A percentile compares a stretch with the other conserved stretches of the same genome.
Conservation (phyloP, 2,113 vertebrate genomes). For the Callipepla squamata region DNA sequence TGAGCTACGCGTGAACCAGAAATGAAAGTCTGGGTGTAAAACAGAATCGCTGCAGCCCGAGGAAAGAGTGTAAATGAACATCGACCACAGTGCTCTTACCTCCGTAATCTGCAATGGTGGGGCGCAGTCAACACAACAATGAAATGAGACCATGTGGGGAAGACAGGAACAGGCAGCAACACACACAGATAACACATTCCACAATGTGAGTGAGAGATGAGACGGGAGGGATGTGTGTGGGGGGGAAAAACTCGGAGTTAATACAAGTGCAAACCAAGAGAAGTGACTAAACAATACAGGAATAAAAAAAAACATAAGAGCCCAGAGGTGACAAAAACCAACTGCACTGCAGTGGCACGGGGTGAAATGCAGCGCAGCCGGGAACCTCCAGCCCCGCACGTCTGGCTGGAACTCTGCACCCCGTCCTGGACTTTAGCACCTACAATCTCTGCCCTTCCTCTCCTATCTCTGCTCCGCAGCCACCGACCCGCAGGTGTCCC, state of each 20-base stretch:
- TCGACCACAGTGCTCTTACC: conserved; percentile 75
- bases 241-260: conserved; percentile 80
- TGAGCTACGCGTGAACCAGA: background rate
- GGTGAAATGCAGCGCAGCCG: background rate
- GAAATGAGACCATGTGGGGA: conserved; percentile 84
- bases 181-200: conserved; percentile 86
- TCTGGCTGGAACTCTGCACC: background rate
- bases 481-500: background rate
- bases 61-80: background rate
- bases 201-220: conserved; percentile 83
- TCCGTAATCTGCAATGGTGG: conserved; percentile 85
- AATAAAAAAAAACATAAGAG: conserved; percentile 61
- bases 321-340: conserved; percentile 72
- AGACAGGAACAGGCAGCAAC: conserved; percentile 81
- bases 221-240: conserved; percentile 45
- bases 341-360: background rate
- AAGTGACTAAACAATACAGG: conserved; percentile 79
- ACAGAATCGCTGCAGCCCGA: background rate
- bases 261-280: conserved; percentile 80
- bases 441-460: background rate
- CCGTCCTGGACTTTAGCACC: background rate
- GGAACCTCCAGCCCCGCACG: background rate
- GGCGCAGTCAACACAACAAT: conserved; percentile 85
- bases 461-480: background rate
- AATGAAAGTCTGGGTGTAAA: background rate